A percentile compares a stretch with the other conserved stretches of the same genome.
Conservation (phyloP, 2,797 vertebrate genomes). For the Peromyscus aztecus region DNA sequence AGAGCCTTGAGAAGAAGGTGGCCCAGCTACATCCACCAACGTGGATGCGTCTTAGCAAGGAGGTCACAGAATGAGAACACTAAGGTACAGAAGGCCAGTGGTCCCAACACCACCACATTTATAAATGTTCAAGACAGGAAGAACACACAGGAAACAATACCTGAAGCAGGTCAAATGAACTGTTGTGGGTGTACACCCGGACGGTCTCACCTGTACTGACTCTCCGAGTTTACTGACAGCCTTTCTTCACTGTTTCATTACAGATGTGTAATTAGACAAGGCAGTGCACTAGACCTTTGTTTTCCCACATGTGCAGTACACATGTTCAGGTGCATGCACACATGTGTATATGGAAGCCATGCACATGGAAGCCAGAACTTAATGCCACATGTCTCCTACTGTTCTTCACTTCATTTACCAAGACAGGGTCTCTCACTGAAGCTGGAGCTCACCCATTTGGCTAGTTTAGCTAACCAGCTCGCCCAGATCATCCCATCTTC, state of each 20-base stretch:
- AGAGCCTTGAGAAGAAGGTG: neutral
- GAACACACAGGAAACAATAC: neutral
- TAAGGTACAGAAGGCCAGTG: neutral
- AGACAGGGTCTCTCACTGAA: neutral
- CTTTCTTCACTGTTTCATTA: neutral
- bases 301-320: neutral
- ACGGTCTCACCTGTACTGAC: neutral
- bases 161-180: neutral
- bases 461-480: no score
- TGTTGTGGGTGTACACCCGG: neutral
- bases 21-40: neutral
- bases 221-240: neutral
- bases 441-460: neutral
- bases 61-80: neutral
- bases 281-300: neutral
- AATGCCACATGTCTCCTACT: neutral
- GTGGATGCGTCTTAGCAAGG: neutral
- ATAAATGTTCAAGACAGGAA: neutral
- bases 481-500: neutral
- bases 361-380: neutral
- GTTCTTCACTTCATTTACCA: neutral
- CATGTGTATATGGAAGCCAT: neutral
- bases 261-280: neutral
- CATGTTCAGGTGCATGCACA: neutral
- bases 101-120: neutral